Conservation (phyloP, 2,797 vertebrate species). For the Lacerta agilis region DNA sequence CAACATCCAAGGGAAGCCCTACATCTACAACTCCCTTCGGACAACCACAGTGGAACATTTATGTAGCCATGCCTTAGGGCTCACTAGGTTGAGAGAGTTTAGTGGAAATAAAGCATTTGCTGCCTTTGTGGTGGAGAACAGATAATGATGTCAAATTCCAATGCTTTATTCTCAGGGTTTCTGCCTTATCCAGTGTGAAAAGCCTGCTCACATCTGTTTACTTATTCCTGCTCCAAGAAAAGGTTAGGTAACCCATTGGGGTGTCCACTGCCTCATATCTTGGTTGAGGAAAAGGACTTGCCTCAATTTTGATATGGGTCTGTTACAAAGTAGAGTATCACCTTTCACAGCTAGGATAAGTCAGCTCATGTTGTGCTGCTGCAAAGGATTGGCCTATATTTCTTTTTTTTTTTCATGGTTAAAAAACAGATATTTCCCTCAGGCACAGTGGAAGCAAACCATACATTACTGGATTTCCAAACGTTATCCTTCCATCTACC, state of each 20-base stretch:
- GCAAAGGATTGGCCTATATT: slow-evolving; percentile 21
- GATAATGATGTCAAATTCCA: not conserved
- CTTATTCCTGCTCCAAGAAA: not conserved
- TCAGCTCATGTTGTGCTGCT: not conserved
- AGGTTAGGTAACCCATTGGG: not conserved
- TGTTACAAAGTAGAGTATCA: not conserved
- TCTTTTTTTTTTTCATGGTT: slow-evolving; percentile 35
- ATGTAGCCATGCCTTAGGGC: not conserved
- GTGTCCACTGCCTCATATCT: slow-evolving; percentile 7
- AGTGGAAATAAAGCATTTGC: not conserved
- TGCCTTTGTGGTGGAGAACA: not conserved
- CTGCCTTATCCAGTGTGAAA: not conserved
- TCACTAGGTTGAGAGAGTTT: not conserved
- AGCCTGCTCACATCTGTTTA: not conserved
- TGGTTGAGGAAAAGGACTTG: slow-evolving; percentile 7
- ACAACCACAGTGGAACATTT: not conserved
- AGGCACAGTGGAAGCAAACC: slow-evolving; percentile 52
- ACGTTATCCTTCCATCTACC: slow-evolving; percentile 37
- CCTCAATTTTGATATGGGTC: slow-evolving; percentile 30
- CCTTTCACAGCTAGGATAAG: slow-evolving; percentile 37
- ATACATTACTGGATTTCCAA: slow-evolving; percentile 52
- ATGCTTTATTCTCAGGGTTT: rapidly evolving
- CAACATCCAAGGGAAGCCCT: too few relatives aligned
- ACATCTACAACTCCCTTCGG: not conserved
- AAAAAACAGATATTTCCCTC: slow-evolving; percentile 40